These are phyloP conservation scores for Panagrolaimus sp. DNA, from an alignment of 1,140 invertebrate genomes.

Conservation along the genomic window DNA sequence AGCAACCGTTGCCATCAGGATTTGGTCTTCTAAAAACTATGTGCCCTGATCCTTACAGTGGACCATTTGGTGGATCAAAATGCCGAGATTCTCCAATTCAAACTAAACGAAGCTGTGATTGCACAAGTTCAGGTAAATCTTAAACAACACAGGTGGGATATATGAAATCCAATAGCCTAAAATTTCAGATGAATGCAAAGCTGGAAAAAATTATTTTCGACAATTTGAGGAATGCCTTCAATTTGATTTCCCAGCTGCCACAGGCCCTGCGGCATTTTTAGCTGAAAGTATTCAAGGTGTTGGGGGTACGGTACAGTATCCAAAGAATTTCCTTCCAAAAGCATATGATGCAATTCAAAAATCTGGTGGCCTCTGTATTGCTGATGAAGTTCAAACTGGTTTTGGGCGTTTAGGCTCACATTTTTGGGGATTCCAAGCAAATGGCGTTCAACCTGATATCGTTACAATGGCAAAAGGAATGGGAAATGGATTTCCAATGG, in stretches of 20 bases:
- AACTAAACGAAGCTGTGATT: constrained; percentile 58
- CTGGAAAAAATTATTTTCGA: constrained; percentile 73
- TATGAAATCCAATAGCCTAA: constrained; percentile 62
- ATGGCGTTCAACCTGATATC: constrained; percentile 83
- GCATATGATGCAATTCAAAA: constrained; percentile 74
- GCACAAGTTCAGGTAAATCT: constrained; percentile 27
- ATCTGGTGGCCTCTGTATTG: constrained; percentile 78
- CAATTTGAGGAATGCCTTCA: constrained; percentile 75
- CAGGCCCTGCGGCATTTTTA: constrained; percentile 76
- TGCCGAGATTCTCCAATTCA: constrained; percentile 83
- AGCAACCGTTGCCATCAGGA: constrained; percentile 70
- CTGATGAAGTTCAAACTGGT: constrained; percentile 92
- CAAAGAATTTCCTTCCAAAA: constrained; percentile 77
- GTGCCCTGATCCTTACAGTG: constrained; percentile 82
- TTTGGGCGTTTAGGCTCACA: constrained; percentile 86
- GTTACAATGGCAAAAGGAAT: constrained; percentile 66
- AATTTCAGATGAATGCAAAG: constrained; percentile 66
- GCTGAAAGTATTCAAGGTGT: constrained; percentile 86
- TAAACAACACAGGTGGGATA: constrained; percentile 66
- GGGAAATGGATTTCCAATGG: constrained; percentile 73
- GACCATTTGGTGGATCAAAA: constrained; percentile 77
- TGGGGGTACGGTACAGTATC: constrained; percentile 83
- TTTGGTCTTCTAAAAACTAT: constrained; percentile 74
- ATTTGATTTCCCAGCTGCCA: constrained; percentile 71
- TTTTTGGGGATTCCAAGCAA: constrained; percentile 88